Evolutionary conservation across 2,113 vertebrate genomes (phyloP).

Genomic region (Falco punctatus): DNA sequence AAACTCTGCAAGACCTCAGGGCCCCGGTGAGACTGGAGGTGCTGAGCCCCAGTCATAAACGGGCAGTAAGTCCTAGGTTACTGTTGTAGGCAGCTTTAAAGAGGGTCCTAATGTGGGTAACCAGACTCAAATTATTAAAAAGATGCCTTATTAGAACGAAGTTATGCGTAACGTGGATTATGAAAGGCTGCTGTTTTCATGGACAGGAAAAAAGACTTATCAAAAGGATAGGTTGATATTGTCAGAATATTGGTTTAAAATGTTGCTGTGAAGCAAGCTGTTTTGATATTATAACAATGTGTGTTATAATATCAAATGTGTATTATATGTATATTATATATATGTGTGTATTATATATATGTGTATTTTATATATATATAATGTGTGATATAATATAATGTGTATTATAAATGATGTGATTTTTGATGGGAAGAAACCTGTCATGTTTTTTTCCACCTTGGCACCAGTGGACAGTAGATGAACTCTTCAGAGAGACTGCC

Average conservation of each 20-base stretch:
- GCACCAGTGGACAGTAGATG: background rate
- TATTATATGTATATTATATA: no score
- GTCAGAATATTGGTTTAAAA: background rate
- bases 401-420: background rate
- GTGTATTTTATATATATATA: no score
- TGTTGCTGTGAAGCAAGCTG: background rate
- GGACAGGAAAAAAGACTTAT: background rate
- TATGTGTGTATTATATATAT: no score
- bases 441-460: background rate
- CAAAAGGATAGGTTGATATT: background rate
- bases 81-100: background rate
- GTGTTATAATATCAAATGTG: no score
- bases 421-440: background rate
- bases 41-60: background rate
- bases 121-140: background rate
- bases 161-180: background rate
- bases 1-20: background rate
- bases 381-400: no score
- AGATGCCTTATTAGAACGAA: background rate
- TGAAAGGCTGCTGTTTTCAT: background rate
- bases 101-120: background rate
- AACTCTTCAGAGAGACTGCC: background rate
- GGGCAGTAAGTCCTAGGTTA: background rate
- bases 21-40: rapidly evolving
- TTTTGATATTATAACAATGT: no score